These are phyloP conservation scores for Dryobates pubescens DNA, from an alignment of 2,797 vertebrate genomes.

Conservation along the genomic window DNA sequence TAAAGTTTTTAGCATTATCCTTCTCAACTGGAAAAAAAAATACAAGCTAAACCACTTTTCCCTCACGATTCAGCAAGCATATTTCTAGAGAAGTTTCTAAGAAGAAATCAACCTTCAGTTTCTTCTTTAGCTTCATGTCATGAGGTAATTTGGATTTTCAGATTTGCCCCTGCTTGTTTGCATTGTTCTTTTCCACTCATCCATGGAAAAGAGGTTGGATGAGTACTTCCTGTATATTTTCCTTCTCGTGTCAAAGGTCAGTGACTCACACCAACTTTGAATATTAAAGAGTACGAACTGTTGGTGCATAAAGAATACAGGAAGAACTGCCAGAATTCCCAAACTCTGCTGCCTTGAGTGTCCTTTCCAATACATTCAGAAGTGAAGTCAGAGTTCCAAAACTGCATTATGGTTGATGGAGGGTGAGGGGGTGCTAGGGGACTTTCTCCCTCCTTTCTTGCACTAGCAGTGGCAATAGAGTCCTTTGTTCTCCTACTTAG, in stretches of 20 bases:
- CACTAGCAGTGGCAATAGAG: neutral
- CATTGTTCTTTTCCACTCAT: constrained; percentile 5
- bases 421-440: neutral
- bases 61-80: neutral
- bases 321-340: neutral
- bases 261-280: neutral
- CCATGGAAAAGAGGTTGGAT: neutral
- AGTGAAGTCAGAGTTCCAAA: neutral
- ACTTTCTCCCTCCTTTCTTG: neutral
- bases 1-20: neutral
- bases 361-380: neutral
- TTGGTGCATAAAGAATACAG: neutral
- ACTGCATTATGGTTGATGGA: neutral
- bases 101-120: neutral
- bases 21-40: neutral
- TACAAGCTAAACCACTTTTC: neutral
- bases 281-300: neutral
- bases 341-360: neutral
- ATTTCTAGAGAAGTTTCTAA: neutral
- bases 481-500: neutral
- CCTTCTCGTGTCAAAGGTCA: neutral
- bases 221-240: neutral
- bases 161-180: constrained; percentile 30
- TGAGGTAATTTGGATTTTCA: constrained; percentile 11
- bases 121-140: neutral